phyloP scores from a whole-genome alignment of 2,797 vertebrate species.

The Cynopterus sphinx region DNA sequence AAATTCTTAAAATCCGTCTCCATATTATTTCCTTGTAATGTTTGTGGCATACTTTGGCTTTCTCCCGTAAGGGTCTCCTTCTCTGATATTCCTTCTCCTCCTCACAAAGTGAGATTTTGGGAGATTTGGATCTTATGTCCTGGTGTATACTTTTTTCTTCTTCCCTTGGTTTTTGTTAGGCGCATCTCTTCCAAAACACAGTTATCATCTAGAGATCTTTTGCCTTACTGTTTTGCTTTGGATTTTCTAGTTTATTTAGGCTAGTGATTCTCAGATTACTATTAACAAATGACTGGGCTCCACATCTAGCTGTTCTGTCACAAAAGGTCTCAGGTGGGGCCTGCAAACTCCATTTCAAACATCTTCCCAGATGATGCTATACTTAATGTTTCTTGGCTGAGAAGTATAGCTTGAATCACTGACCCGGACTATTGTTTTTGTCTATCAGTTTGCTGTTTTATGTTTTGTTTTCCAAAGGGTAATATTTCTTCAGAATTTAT shows the following conservation, averaged over 20 bases:
- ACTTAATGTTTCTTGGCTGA: neutral
- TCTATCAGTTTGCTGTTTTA: neutral
- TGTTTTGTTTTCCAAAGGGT: neutral
- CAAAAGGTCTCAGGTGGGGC: neutral
- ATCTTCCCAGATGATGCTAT: neutral
- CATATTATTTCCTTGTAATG: neutral
- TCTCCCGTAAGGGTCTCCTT: neutral
- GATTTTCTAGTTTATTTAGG: neutral
- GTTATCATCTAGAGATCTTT: neutral
- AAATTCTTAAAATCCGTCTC: neutral
- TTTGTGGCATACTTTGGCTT: neutral
- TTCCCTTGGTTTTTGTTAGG: neutral
- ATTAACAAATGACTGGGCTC: neutral
- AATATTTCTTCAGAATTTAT: constrained; percentile 7
- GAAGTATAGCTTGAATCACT: neutral
- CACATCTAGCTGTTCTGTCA: neutral
- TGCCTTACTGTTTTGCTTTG: neutral
- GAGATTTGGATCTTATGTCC: neutral
- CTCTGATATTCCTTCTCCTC: neutral
- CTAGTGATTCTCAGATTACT: neutral
- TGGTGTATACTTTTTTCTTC: neutral
- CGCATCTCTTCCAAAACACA: neutral
- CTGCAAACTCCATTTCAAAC: neutral
- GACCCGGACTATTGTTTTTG: neutral
- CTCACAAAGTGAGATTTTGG: neutral